Base-by-base conservation (phyloP, 64 coral and sea anemone species). In the Porites australiensis region DNA sequence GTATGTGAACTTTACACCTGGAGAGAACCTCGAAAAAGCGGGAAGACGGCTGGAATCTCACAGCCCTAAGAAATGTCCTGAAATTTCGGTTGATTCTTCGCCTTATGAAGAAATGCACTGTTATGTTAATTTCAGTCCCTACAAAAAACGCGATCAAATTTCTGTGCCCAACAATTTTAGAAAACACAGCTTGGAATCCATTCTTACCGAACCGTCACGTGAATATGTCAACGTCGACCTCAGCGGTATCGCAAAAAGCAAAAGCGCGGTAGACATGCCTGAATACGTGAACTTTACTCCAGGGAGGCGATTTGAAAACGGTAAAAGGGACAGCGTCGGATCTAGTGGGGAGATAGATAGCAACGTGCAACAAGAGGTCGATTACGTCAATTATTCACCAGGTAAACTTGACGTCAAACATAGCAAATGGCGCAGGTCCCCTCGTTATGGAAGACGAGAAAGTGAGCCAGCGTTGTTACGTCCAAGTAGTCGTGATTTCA, bases 281-380 rank as follows among this genome's bases (percentile, higher is more conserved):
- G 88, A 94, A 64, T 97, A 97, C 63, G 90, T 97, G 51, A 94
- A 97, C 67, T 94, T 97, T 79, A 37, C 53, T 58, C 61, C n/a
- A 8, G 12, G 72, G 37, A 77, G 79, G 12, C 19, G 19, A 9
- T 48, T 44, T 60, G 49, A 93, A 69, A 63, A 46, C 6, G 69
- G 70, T 43, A 10, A 48, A 6, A 53, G 21, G 43, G 65, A 12
- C 54, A 16, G 21, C 50, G 50, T 7, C 2, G 44, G 2, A 74
- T 11, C 43, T 57, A 48, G 62, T 48, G 57, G 44, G 22, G 5
- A 72, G 21, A 8, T 23, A n/a, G 63, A 75, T 3, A 1, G 27
- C 14, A 58, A 22, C 66, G 18, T 50, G 52, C 13, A 46, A 15
- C 18, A 49, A 60, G 79, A 67, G 50, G 21, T 58, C 13, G 45